phyloP scores from a whole-genome alignment of 1,140 invertebrate species.

The Papilio machaon region DNA sequence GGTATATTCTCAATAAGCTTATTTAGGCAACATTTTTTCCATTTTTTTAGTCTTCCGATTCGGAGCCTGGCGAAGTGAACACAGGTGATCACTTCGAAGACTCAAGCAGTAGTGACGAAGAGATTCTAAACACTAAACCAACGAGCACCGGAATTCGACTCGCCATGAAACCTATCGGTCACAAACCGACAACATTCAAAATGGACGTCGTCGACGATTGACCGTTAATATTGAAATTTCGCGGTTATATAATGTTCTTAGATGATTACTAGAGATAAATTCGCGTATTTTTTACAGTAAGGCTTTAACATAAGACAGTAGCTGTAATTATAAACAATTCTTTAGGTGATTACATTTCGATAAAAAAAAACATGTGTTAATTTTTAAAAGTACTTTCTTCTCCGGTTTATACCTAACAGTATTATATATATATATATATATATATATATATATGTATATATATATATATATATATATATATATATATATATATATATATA shows the following conservation, averaged over 20 bases:
- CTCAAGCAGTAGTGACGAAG: constrained; percentile 74
- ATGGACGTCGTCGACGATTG: constrained; percentile 71
- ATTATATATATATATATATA: no score
- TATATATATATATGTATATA: no score
- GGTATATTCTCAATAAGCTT: not conserved
- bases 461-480: no score
- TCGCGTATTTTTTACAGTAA: not conserved
- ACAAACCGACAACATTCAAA: constrained; percentile 66
- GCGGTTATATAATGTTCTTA: constrained; percentile 26
- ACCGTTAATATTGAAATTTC: constrained; percentile 45
- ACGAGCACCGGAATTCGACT: constrained; percentile 58
- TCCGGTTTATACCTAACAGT: constrained; percentile 4
- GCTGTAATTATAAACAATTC: not conserved
- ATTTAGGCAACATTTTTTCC: constrained; percentile 9
- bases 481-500: no score
- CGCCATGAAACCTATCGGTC: constrained; percentile 70
- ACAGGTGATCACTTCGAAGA: constrained; percentile 61
- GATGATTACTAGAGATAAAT: constrained; percentile 34
- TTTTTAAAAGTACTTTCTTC: not conserved
- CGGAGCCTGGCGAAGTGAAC: constrained; percentile 60
- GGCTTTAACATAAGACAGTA: not conserved
- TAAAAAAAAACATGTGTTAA: not conserved
- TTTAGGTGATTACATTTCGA: not conserved
- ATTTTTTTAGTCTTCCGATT: constrained; percentile 65
- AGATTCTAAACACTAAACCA: constrained; percentile 65